A percentile compares a stretch with the other conserved stretches of the same genome.
Evolutionary conservation across 2,888 invertebrate species (phyloP).

Genomic region (Diarsia rubi): DNA sequence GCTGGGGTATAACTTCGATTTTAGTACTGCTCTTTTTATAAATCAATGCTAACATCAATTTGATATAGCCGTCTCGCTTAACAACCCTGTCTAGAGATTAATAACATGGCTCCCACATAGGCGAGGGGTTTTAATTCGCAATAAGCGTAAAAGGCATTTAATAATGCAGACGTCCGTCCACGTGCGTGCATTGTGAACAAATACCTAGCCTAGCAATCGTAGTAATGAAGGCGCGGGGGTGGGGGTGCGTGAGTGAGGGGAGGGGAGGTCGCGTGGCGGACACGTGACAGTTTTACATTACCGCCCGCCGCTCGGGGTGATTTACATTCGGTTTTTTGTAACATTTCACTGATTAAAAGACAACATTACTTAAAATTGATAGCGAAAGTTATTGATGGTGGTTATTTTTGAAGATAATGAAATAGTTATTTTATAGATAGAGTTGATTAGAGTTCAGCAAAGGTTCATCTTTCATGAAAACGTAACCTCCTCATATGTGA

Average conservation of each 20-base stretch:
- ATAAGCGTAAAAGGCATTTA: constrained; percentile 91
- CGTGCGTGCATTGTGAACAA: constrained; percentile 86
- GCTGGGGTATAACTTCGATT: constrained; percentile 26
- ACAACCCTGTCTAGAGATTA: constrained; percentile 76
- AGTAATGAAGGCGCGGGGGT: constrained; percentile 85
- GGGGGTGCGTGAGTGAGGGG: constrained; percentile 54
- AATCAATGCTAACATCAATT: constrained; percentile 68
- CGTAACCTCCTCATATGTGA: not conserved
- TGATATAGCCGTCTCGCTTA: constrained; percentile 72
- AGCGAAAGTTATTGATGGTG: constrained; percentile 52
- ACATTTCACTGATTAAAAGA: constrained; percentile 75
- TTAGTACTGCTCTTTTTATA: constrained; percentile 76
- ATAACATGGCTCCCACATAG: constrained; percentile 80
- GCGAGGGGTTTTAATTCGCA: constrained; percentile 84
- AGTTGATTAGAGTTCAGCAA: not conserved
- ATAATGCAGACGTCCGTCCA: constrained; percentile 89
- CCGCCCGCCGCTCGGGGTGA: constrained; percentile 77
- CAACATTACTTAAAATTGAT: constrained; percentile 60
- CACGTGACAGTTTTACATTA: constrained; percentile 88
- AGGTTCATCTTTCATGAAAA: not conserved
- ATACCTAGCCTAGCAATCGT: constrained; percentile 87
- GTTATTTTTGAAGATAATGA: not conserved
- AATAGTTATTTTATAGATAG: not conserved
- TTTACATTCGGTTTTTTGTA: constrained; percentile 80
- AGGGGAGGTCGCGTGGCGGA: constrained; percentile 81